These are phyloP conservation scores for Epinotia ramella DNA, from an alignment of 2,888 invertebrate species.

Conservation along the genomic window DNA sequence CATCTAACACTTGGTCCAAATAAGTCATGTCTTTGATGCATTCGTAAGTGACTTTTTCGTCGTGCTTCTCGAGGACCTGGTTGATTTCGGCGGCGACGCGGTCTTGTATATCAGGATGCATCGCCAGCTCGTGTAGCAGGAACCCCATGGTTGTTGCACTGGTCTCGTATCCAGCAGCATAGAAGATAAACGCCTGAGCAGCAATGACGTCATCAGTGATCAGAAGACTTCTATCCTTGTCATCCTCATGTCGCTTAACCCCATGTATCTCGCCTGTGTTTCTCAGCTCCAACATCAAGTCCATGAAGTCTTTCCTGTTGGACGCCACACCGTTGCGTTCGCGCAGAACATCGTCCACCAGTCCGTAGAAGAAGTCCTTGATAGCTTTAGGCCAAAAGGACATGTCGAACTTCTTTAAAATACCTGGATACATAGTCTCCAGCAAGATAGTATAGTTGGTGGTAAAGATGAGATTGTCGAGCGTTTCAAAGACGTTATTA, in stretches of 20 bases:
- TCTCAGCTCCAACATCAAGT: conserved; percentile 42
- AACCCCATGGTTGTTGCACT: conserved; percentile 57
- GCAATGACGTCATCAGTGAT: conserved; percentile 46
- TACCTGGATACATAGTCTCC: conserved; percentile 36
- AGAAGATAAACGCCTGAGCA: conserved; percentile 49
- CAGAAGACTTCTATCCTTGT: conserved; percentile 33
- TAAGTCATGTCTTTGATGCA: conserved; percentile 43
- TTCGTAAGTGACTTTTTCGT: conserved; percentile 10
- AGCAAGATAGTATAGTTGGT: conserved; percentile 28
- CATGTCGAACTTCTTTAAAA: conserved; percentile 39
- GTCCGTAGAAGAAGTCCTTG: conserved; percentile 42
- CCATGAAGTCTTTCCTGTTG: conserved; percentile 45
- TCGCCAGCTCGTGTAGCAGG: conserved; percentile 52
- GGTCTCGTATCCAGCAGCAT: conserved; percentile 59
- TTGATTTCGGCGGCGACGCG: conserved; percentile 33
- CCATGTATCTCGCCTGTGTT: conserved; percentile 36
- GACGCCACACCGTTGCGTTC: conserved; percentile 36
- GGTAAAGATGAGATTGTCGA: conserved; percentile 36
- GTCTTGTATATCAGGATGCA: conserved; percentile 43
- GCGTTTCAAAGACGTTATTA: conserved; percentile 33
- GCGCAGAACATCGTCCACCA: conserved; percentile 40
- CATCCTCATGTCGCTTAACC: conserved; percentile 30
- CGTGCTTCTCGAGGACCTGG: conserved; percentile 4
- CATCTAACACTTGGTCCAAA: conserved; percentile 44
- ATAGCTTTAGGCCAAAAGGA: conserved; percentile 35